These are phyloP conservation scores for Ephialtes manifestator DNA, from an alignment of 2,888 invertebrate species.

Conservation along the genomic window DNA sequence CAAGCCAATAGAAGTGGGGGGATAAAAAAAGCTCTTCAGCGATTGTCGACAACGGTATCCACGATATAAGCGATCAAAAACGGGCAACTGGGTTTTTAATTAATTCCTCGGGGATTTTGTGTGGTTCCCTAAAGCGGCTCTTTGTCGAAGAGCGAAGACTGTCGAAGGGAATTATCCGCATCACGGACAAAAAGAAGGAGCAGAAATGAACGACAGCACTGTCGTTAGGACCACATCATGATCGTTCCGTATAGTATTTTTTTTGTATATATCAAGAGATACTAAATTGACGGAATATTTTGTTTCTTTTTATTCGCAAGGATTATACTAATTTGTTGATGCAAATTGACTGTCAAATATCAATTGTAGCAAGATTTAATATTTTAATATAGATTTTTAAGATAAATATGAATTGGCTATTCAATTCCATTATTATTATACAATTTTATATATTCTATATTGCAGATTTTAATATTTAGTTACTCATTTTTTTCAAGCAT, in stretches of 20 bases:
- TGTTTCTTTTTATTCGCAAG: neutral
- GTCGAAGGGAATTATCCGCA: conserved; percentile 55
- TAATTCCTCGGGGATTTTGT: conserved; percentile 64
- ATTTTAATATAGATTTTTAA: neutral
- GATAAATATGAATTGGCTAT: neutral
- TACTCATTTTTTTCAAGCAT: too few relatives aligned
- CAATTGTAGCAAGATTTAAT: neutral
- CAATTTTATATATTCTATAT: neutral
- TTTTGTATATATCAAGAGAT: conserved; percentile 2
- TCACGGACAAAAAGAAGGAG: conserved; percentile 51
- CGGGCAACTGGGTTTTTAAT: conserved; percentile 49
- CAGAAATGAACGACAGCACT: conserved; percentile 48
- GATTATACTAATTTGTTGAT: neutral
- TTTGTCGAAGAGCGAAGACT: conserved; percentile 27
- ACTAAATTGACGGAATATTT: neutral
- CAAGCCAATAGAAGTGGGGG: too few relatives aligned
- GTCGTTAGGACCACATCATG: conserved; percentile 20
- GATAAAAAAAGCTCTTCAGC: conserved; percentile 31
- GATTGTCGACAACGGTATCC: conserved; percentile 37
- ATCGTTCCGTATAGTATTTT: conserved; percentile 27
- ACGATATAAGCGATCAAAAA: conserved; percentile 61
- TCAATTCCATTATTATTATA: neutral
- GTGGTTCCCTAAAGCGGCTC: conserved; percentile 11
- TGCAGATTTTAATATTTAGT: too few relatives aligned
- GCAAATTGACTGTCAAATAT: neutral